These are phyloP conservation scores for Aethina tumida DNA, from an alignment of 1,140 invertebrate species.

Conservation along the genomic window DNA sequence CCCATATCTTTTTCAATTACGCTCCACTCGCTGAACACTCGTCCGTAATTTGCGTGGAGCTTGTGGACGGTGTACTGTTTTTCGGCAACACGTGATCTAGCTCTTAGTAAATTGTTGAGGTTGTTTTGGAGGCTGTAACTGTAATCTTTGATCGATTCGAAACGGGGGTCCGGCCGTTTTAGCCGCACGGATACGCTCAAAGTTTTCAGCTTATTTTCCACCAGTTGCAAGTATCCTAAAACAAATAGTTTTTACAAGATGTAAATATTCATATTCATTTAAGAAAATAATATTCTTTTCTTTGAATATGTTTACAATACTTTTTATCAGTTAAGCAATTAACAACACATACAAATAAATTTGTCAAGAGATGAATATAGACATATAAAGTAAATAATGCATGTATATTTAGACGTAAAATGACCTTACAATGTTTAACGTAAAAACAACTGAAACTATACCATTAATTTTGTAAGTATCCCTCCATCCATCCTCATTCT, in stretches of 20 bases:
- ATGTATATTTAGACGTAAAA: too few relatives aligned
- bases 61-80: constrained; percentile 72
- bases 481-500: constrained; percentile 66
- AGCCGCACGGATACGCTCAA: constrained; percentile 64
- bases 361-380: too few relatives aligned
- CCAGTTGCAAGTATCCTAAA: constrained; percentile 56
- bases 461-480: constrained; percentile 64
- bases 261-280: constrained; percentile 1
- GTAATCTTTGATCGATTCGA: constrained; percentile 68
- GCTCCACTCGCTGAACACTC: constrained; percentile 79
- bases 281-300: constrained; percentile 2
- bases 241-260: constrained; percentile 8
- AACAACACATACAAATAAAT: constrained; percentile 3
- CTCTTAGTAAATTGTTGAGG: constrained; percentile 45
- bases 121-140: constrained; percentile 60
- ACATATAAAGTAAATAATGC: too few relatives aligned
- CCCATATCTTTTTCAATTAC: constrained; percentile 75
- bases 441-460: constrained; percentile 26
- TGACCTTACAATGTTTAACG: neutral
- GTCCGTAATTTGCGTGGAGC: constrained; percentile 70
- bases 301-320: too few relatives aligned
- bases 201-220: constrained; percentile 67
- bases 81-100: constrained; percentile 59
- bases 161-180: constrained; percentile 61
- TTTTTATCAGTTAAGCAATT: constrained; percentile 8